Evolutionary conservation across 2,888 invertebrate genomes (phyloP).

Genomic region (Acronicta alni): DNA sequence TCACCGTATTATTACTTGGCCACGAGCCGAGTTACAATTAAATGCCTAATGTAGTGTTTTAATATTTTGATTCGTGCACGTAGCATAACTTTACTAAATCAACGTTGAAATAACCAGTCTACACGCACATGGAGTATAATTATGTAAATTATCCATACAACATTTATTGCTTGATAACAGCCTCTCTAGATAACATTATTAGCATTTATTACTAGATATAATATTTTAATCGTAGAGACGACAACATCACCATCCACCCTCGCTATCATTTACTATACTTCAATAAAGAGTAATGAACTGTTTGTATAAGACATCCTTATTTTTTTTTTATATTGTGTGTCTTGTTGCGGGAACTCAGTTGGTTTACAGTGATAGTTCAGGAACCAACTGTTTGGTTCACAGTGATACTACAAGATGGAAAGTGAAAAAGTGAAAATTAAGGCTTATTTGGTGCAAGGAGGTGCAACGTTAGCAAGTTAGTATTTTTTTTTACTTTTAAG

Average conservation of each 20-base stretch:
- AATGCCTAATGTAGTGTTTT: too few species aligned
- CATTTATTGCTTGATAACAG: conserved; percentile 36
- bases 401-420: conserved; percentile 44
- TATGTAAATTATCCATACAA: neutral
- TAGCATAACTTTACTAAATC: too few species aligned
- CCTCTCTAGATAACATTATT: conserved; percentile 31
- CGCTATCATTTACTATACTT: conserved; percentile 19
- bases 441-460: conserved; percentile 42
- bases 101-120: too few species aligned
- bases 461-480: conserved; percentile 50
- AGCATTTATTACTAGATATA: conserved; percentile 15
- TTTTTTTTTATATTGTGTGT: conserved; percentile 49
- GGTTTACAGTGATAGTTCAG: conserved; percentile 27
- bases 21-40: too few species aligned
- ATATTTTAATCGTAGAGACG: conserved; percentile 25
- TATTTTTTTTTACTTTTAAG: conserved; percentile 13
- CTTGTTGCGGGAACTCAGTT: conserved; percentile 18
- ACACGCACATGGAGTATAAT: neutral
- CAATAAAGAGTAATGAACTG: conserved; percentile 41
- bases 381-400: conserved; percentile 2
- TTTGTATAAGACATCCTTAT: conserved; percentile 34
- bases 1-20: too few species aligned
- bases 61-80: too few species aligned
- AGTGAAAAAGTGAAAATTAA: conserved; percentile 38
- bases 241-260: conserved; percentile 25